These are phyloP conservation scores for Diarsia dahlii DNA, from an alignment of 2,888 invertebrate species.

Conservation along the genomic window DNA sequence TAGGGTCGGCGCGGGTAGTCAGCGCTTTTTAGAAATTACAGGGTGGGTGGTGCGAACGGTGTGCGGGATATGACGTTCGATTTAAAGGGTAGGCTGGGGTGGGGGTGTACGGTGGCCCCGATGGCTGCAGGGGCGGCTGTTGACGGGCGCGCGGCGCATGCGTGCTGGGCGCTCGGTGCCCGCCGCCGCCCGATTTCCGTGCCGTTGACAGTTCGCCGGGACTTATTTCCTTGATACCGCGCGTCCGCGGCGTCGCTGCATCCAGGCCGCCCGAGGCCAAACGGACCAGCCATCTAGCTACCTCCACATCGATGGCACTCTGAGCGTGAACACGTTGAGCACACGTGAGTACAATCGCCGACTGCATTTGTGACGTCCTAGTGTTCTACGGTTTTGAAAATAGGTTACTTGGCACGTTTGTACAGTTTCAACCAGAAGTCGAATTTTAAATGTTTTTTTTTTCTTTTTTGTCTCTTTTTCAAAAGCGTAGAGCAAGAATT, in stretches of 20 bases:
- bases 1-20: constrained; percentile 88
- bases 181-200: constrained; percentile 91
- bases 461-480: constrained; percentile 47
- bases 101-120: constrained; percentile 71
- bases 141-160: constrained; percentile 91
- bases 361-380: constrained; percentile 70
- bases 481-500: constrained; percentile 62
- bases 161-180: constrained; percentile 81
- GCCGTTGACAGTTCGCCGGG: constrained; percentile 92
- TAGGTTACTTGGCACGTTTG: constrained; percentile 54
- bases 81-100: constrained; percentile 87
- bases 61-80: constrained; percentile 90
- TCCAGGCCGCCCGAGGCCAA: constrained; percentile 71
- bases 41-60: constrained; percentile 81
- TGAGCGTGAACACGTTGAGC: constrained; percentile 73
- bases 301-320: constrained; percentile 82
- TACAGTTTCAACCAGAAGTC: constrained; percentile 50
- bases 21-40: constrained; percentile 90
- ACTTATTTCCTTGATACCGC: constrained; percentile 89
- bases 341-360: constrained; percentile 79
- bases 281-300: constrained; percentile 68
- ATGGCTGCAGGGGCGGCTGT: constrained; percentile 88
- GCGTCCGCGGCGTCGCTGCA: constrained; percentile 86
- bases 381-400: constrained; percentile 68
- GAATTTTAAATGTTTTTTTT: constrained; percentile 25